These are phyloP conservation scores for Empidonax alnorum DNA, from an alignment of 2,113 vertebrate species.

Conservation along the genomic window DNA sequence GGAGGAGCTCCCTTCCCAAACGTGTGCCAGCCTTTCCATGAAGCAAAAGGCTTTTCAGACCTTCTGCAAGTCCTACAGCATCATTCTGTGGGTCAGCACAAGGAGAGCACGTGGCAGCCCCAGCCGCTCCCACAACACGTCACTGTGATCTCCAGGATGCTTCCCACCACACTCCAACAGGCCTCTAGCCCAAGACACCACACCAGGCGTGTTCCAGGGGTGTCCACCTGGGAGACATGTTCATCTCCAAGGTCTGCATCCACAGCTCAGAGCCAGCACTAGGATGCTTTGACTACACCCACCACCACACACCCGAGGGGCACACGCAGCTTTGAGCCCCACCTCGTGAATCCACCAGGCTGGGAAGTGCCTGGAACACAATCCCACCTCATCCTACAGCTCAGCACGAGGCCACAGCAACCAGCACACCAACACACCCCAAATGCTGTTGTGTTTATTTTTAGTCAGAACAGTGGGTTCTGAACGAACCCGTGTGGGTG, in stretches of 20 bases:
- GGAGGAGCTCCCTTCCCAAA: background rate
- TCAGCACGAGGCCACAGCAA: accelerated
- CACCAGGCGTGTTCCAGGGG: accelerated
- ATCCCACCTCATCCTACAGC: accelerated
- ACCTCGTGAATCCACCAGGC: background rate
- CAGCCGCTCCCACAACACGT: background rate
- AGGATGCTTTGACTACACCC: accelerated
- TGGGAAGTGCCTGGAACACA: background rate
- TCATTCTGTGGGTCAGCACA: accelerated
- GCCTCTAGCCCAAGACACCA: background rate
- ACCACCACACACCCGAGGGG: accelerated
- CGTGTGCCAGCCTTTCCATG: accelerated
- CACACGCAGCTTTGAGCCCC: accelerated
- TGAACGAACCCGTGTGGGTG: accelerated
- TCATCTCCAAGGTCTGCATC: background rate
- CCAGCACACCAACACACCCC: background rate
- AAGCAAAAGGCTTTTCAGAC: background rate
- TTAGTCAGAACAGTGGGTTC: accelerated
- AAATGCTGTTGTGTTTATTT: background rate
- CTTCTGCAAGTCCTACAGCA: background rate
- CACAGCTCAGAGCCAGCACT: background rate
- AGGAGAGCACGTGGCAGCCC: accelerated
- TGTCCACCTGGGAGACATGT: accelerated
- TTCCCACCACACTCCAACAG: accelerated
- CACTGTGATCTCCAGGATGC: accelerated